Base-by-base conservation (phyloP, 2,888 invertebrate species). In the Thalpophila matura region DNA sequence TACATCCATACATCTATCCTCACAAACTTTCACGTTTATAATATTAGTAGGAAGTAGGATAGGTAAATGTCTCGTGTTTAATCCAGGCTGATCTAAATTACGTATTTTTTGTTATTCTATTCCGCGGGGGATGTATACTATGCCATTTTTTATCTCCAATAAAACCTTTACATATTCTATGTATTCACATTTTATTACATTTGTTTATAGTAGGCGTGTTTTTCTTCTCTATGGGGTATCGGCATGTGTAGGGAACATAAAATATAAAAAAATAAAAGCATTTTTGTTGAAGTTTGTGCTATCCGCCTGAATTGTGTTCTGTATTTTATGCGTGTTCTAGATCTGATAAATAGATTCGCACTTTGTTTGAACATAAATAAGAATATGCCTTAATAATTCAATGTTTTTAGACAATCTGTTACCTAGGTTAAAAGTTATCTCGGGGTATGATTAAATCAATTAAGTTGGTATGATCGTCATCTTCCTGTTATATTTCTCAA, bases 111-210 rank as follows among this genome's bases (percentile, higher is more conserved):
- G 6, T 47, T 10, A 22, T 14, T 20, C 12, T 18, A 5, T 26
- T 22, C 29, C 14, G 29, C 18, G 20, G 29, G 20, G 29, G 38
- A 27, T 35, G 22, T 46, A n/a, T 29, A 29, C 6, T 27, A 18
- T 26, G 29, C 4, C 16, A 10, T 5, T 42, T 53, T 40, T 54
- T 43, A 43, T 53, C 22, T 31, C 31, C 33, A 31, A 53, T 20
- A 31, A 50, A 38, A 50, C 18, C 22, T 31, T 20, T 29, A 16
- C 16, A n/a, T n/a, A n/a, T n/a, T 22, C n/a, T 40, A 45, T 22
- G n/a, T 27, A 22, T 31, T 29, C 56, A 24, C 46, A 31, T 47
- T 56, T 56, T 56, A 47, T 56, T 9, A 18, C 29, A 16, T 40
- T 56, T 38, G 47, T 56, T 54, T 45, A 46, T 38, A 46, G 38